Conservation (phyloP, 2,113 vertebrate species). For the Tyto alba region DNA sequence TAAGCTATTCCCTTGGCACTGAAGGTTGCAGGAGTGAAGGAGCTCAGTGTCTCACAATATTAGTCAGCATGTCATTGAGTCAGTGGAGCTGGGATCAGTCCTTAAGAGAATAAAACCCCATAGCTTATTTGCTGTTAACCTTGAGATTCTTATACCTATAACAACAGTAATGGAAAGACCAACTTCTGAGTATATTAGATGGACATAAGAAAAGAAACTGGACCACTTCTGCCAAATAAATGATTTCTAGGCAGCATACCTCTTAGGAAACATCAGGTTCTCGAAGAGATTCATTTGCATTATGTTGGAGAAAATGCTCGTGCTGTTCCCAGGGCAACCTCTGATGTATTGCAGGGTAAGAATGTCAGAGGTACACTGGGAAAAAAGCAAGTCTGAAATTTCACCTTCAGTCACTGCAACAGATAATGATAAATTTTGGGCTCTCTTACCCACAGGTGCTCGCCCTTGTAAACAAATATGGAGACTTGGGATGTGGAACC, state of each 20-base stretch:
- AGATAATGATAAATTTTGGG: background rate
- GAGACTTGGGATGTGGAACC: background rate
- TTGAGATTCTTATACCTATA: background rate
- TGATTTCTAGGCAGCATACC: background rate
- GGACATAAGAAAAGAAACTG: background rate
- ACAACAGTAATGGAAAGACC: background rate
- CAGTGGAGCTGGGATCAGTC: background rate
- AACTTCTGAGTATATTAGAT: background rate
- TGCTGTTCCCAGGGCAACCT: background rate
- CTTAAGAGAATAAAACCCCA: background rate
- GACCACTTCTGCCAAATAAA: background rate
- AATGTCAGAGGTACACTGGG: background rate
- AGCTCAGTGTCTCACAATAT: background rate
- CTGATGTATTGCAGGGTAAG: background rate
- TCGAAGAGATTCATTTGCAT: background rate
- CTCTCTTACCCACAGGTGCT: background rate
- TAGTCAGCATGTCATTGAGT: background rate
- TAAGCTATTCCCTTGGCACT: background rate
- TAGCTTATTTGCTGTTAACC: background rate
- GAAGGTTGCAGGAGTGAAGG: background rate
- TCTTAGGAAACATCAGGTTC: background rate
- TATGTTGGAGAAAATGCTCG: background rate
- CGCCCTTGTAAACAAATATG: background rate
- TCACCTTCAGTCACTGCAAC: background rate
- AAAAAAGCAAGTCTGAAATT: background rate